Base-by-base conservation (phyloP, 2,113 vertebrate species). In the Dipodomys stephensi region DNA sequence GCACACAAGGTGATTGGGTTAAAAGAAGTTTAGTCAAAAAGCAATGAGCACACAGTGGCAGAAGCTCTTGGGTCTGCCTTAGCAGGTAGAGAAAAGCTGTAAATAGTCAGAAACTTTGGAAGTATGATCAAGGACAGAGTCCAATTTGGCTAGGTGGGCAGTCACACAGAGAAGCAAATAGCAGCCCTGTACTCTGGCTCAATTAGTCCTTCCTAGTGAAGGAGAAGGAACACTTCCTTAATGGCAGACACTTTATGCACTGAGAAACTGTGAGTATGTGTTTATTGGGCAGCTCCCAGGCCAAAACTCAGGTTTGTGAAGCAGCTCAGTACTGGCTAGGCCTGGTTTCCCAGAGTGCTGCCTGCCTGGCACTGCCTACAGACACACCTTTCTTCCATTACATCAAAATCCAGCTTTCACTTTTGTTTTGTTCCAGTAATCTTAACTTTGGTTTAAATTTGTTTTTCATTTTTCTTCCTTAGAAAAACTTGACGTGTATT, bases 401-500 rank as follows among this genome's bases (percentile, higher is more conserved):
- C 1, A 7, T 53, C 49, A 91, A 86, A 35, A 32, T 86, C 30
- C 28, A 73, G 77, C 23, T 71, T 89, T 69, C 2, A 1, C 32
- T 32, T 74, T 80, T 77, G 49, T 79, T 78, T 92, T 90, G 19
- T 72, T 57, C 80, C 80, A 19, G 3, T 90, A 71, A 9, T 89
- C 68, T 23, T 92, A 95, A 81, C 39, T 89, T 19, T 18, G 27
- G 9, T 88, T 94, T 89, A 80, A 85, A 74, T 90, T 81, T 25
- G 9, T 12, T 79, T 7, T 79, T 19, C 20, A 22, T 69, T 28
- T 44, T 67, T 72, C n/a, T 60, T 2, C 0, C 92, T 69, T 88
- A 98, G 98, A 57, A 79, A 96, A 96, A 46, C 32, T 68, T 32
- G 96, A 92, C 84, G 80, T 6, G 18, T 81, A 76, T 71, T 27